A percentile compares a stretch with the other conserved stretches of the same genome.
phyloP scores from a whole-genome alignment of 2,888 invertebrate genomes.

The Pycnomerus fuliginosus region DNA sequence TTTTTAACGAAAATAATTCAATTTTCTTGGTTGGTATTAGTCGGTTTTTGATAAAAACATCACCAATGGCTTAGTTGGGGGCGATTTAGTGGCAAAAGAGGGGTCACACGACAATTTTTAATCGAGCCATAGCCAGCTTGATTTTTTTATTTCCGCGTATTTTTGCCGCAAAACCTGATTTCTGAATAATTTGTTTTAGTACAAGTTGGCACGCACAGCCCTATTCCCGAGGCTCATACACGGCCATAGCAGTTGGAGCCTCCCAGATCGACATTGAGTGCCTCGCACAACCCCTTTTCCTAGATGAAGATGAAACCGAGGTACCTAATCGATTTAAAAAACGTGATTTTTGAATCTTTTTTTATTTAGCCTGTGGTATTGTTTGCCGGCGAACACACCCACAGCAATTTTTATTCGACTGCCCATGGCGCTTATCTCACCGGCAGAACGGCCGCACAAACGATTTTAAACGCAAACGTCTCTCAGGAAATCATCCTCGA shows the following conservation, averaged over 20 bases:
- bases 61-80: no score
- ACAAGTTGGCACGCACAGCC: constrained; percentile 87
- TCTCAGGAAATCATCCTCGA: constrained; percentile 66
- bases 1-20: no score
- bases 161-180: not conserved
- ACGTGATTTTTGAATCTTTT: constrained; percentile 39
- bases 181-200: constrained; percentile 54
- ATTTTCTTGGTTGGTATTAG: no score
- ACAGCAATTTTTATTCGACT: constrained; percentile 91
- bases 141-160: no score
- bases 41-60: no score
- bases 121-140: no score
- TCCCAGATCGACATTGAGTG: constrained; percentile 86
- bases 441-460: constrained; percentile 79
- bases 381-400: constrained; percentile 96
- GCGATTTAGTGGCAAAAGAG: no score
- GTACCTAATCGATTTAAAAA: constrained; percentile 48
- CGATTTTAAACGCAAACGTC: constrained; percentile 64
- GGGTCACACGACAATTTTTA: no score
- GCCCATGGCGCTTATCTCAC: constrained; percentile 92
- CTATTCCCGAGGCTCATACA: constrained; percentile 85
- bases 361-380: constrained; percentile 78
- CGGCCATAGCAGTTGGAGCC: constrained; percentile 85
- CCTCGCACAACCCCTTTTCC: constrained; percentile 79
- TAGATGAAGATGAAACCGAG: constrained; percentile 69